phyloP scores from a whole-genome alignment of 2,797 vertebrate species.

The Tapirus indicus region DNA sequence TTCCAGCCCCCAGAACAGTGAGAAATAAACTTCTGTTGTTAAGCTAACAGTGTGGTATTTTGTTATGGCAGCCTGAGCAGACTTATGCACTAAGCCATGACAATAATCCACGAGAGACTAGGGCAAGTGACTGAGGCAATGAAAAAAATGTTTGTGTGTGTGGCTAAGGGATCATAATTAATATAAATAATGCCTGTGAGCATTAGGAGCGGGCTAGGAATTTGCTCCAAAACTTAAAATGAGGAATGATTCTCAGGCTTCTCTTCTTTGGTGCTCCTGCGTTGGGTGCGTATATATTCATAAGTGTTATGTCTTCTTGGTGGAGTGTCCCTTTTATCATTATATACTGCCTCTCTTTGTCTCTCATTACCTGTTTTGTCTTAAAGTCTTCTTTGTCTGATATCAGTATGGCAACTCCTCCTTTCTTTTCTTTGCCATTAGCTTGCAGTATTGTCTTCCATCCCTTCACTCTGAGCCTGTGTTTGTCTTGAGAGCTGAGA shows the following conservation, averaged over 20 bases:
- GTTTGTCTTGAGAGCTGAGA: too few relatives aligned
- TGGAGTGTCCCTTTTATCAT: too few relatives aligned
- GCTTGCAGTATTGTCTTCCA: too few relatives aligned
- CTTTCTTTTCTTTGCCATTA: too few relatives aligned
- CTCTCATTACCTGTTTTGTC: too few relatives aligned
- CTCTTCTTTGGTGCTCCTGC: too few relatives aligned
- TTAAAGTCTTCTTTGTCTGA: too few relatives aligned
- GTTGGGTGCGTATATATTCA: too few relatives aligned
- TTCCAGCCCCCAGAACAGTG: background rate
- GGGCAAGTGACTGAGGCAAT: background rate
- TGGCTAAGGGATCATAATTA: background rate
- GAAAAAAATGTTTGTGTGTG: background rate
- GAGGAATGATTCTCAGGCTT: constrained; percentile 1
- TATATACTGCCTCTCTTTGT: too few relatives aligned
- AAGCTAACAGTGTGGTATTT: background rate
- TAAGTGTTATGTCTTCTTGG: too few relatives aligned
- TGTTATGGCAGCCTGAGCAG: background rate
- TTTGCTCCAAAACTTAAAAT: constrained; percentile 22
- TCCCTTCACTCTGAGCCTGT: too few relatives aligned
- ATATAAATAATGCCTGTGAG: background rate
- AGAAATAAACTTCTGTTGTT: background rate
- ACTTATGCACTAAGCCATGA: background rate
- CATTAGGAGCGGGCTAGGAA: background rate
- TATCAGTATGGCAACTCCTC: too few relatives aligned
- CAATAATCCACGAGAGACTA: background rate